Conservation (phyloP, 2,797 vertebrate genomes). For the Ctenosaura bakeri region DNA sequence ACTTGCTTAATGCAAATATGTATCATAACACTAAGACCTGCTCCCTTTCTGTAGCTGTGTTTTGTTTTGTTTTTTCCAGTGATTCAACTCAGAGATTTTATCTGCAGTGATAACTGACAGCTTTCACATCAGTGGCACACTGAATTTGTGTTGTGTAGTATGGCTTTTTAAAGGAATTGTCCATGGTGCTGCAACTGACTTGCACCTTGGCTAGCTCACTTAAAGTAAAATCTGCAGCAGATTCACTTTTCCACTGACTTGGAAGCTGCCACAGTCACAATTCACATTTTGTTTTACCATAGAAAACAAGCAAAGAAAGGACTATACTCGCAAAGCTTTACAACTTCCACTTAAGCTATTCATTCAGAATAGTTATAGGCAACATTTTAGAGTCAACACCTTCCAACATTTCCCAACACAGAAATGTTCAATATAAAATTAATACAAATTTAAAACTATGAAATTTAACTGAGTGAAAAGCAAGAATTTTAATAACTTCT, state of each 20-base stretch:
- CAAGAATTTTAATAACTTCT: neutral
- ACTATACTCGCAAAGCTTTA: neutral
- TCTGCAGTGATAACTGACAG: too few relatives aligned
- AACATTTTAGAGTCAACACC: neutral
- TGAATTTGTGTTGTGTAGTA: too few relatives aligned
- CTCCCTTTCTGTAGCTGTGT: too few relatives aligned
- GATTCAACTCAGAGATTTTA: neutral
- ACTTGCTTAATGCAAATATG: neutral
- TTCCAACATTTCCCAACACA: neutral
- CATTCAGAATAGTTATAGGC: neutral
- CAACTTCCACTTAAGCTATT: neutral
- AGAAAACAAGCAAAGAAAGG: neutral
- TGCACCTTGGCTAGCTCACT: neutral
- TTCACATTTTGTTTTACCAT: too few relatives aligned
- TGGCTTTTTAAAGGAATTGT: too few relatives aligned
- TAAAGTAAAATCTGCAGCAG: neutral
- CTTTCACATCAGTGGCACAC: too few relatives aligned
- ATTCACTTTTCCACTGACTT: too few relatives aligned
- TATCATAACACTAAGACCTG: neutral
- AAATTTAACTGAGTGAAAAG: neutral
- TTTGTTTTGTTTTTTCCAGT: neutral
- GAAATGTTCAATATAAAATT: neutral
- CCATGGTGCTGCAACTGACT: too few relatives aligned
- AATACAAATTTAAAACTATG: neutral
- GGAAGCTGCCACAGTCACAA: too few relatives aligned